phyloP scores from a whole-genome alignment of 53 echinoderm and acorn worm genomes.

The Echinometra lucunter region DNA sequence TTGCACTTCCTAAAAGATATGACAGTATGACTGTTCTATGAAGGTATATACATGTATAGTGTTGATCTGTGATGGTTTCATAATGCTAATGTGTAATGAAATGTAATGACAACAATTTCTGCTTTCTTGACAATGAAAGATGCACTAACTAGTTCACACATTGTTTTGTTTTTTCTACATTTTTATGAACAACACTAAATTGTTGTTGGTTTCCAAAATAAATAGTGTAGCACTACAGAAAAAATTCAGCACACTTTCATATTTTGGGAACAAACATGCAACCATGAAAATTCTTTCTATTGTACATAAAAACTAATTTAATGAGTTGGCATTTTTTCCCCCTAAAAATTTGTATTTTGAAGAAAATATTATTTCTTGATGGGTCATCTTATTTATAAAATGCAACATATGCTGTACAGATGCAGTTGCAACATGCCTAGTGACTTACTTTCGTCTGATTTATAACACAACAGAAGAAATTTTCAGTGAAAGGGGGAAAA shows the following conservation, averaged over 20 bases:
- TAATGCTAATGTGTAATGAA: neutral
- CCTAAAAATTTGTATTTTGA: neutral
- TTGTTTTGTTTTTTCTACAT: too few relatives aligned
- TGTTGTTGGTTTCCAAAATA: too few relatives aligned
- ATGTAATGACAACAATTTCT: neutral
- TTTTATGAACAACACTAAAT: too few relatives aligned
- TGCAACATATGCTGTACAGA: conserved; percentile 17
- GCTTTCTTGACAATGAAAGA: neutral
- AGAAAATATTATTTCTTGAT: neutral
- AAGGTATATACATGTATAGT: neutral
- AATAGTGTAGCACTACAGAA: too few relatives aligned
- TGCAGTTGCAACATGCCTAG: conserved; percentile 24
- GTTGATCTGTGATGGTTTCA: neutral
- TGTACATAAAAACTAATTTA: neutral
- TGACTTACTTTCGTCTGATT: conserved; percentile 19
- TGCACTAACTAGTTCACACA: neutral
- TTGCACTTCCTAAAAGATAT: neutral
- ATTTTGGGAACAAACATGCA: too few relatives aligned
- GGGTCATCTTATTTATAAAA: neutral
- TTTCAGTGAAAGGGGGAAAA: neutral
- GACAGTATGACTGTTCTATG: neutral
- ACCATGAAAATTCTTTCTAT: too few relatives aligned
- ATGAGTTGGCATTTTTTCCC: neutral
- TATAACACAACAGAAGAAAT: neutral
- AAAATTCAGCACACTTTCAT: too few relatives aligned